Percentiles rank a stretch among this genome's conserved stretches.
Conservation (phyloP, 1,140 invertebrate genomes). For the Pseudomyrmex sp. region DNA sequence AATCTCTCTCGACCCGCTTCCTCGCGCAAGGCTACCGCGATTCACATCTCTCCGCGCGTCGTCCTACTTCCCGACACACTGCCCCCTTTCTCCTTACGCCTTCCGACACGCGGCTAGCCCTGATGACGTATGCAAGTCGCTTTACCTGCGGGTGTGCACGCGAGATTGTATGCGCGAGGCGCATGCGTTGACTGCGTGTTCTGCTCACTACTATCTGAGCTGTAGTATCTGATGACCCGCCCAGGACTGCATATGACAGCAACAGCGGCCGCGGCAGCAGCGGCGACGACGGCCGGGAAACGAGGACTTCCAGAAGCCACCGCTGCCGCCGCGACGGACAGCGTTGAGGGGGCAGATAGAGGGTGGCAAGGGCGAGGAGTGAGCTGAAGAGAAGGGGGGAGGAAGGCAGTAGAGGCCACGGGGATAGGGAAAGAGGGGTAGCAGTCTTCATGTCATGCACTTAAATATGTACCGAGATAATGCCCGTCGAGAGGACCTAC, state of each 20-base stretch:
- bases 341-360: constrained; percentile 56
- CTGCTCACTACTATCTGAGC: constrained; percentile 80
- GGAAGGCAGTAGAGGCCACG: constrained; percentile 35
- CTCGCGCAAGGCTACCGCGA: constrained; percentile 6
- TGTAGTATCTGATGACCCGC: constrained; percentile 84
- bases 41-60: constrained; percentile 17
- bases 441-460: constrained; percentile 81
- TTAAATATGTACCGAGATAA: constrained; percentile 85
- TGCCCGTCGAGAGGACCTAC: constrained; percentile 79
- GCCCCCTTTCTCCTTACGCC: constrained; percentile 25
- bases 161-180: constrained; percentile 31
- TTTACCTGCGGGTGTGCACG: constrained; percentile 47
- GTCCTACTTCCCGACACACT: constrained; percentile 34
- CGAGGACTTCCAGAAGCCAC: constrained; percentile 80
- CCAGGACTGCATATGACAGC: constrained; percentile 84
- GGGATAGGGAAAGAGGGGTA: constrained; percentile 62
- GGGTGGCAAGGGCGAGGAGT: constrained; percentile 35
- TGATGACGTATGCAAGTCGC: constrained; percentile 29
- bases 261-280: constrained; percentile 55
- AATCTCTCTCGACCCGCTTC: constrained; percentile 19
- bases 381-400: not conserved
- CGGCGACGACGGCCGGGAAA: constrained; percentile 74
- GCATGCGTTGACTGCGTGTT: constrained; percentile 55
- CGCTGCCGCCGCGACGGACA: constrained; percentile 48
- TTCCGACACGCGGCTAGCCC: constrained; percentile 31